Evolutionary conservation across 2,888 invertebrate species (phyloP).

Genomic region (Holacanthella duospinosa): DNA sequence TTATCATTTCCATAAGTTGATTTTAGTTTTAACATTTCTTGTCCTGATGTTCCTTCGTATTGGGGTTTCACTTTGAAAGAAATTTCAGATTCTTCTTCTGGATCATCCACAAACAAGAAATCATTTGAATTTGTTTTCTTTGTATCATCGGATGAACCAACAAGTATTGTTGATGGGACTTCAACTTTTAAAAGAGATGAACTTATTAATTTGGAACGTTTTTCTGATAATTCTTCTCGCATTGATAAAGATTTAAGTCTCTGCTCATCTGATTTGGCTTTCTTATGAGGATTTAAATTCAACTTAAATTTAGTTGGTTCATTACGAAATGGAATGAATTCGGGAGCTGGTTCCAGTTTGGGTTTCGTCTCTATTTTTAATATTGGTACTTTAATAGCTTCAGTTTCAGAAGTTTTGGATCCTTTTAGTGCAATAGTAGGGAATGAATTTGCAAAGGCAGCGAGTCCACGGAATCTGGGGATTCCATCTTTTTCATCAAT

Average conservation of each 20-base stretch:
- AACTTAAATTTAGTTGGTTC: background rate
- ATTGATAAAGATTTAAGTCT: slow-evolving; percentile 29
- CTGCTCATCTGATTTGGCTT: slow-evolving; percentile 26
- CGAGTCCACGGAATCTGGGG: slow-evolving; percentile 26
- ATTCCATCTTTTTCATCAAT: slow-evolving; percentile 22
- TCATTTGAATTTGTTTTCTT: background rate
- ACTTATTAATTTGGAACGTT: slow-evolving; percentile 19
- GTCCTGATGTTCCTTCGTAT: slow-evolving; percentile 29
- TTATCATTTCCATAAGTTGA: slow-evolving; percentile 27
- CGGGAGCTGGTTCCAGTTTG: background rate
- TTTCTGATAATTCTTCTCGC: slow-evolving; percentile 16
- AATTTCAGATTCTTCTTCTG: slow-evolving; percentile 4
- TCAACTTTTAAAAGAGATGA: slow-evolving; percentile 17
- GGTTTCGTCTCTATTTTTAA: background rate
- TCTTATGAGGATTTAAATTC: slow-evolving; percentile 15
- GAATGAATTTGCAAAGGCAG: background rate
- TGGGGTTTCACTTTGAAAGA: slow-evolving; percentile 26
- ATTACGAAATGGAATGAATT: background rate
- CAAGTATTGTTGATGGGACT: background rate
- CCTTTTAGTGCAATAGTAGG: background rate
- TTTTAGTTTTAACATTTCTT: slow-evolving; percentile 28
- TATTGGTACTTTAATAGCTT: background rate
- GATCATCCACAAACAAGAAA: slow-evolving; percentile 23
- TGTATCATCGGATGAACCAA: background rate
- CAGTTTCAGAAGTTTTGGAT: background rate